phyloP scores from a whole-genome alignment of 1,140 invertebrate species.

The Brachystomella parvula region DNA sequence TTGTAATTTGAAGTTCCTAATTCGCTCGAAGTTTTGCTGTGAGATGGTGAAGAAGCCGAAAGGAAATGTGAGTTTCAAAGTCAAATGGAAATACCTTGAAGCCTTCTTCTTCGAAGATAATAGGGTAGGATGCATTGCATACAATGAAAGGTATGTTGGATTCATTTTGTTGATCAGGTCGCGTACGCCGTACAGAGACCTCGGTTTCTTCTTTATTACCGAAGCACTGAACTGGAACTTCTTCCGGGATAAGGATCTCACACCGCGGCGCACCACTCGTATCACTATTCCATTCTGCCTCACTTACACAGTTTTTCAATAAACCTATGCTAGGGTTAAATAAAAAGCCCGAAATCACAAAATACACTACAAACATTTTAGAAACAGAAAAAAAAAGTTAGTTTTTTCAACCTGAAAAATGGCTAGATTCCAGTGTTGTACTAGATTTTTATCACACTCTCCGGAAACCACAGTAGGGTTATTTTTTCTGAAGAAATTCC shows the following conservation, averaged over 20 bases:
- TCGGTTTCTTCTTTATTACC: background rate
- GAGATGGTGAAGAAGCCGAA: background rate
- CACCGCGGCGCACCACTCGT: background rate
- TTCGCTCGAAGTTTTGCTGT: background rate
- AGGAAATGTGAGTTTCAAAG: background rate
- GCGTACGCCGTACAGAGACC: background rate
- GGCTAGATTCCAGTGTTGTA: too few species aligned
- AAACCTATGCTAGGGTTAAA: background rate
- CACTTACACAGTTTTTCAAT: constrained; percentile 8
- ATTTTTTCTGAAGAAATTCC: too few species aligned
- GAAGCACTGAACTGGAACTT: background rate
- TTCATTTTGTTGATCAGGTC: background rate
- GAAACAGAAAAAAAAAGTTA: too few species aligned
- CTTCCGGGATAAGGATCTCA: background rate
- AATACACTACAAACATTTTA: too few species aligned
- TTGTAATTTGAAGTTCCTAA: background rate
- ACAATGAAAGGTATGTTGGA: background rate
- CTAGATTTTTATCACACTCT: too few species aligned
- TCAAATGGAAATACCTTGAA: background rate
- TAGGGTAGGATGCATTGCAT: constrained; percentile 3
- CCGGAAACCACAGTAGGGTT: too few species aligned
- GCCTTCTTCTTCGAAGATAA: background rate
- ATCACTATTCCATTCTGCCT: constrained; percentile 7
- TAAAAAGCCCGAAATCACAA: too few species aligned
- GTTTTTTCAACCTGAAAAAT: too few species aligned